Base-by-base conservation (phyloP, 2,797 vertebrate genomes). In the Urocyon cinereoargenteus region DNA sequence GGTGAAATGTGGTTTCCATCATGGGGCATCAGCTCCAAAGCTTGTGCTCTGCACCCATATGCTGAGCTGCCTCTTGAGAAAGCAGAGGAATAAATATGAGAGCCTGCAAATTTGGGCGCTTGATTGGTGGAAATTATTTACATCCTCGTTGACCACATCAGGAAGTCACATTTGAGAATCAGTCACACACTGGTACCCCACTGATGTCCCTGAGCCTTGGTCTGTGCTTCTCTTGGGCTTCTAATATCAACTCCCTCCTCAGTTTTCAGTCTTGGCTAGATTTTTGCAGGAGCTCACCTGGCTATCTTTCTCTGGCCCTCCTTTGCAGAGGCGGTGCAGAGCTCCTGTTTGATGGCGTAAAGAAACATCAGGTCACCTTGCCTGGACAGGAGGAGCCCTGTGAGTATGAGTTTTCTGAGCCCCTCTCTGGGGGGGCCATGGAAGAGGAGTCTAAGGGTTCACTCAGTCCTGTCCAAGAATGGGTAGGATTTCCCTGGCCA, bases 251-350 rank as follows among this genome's bases (percentile, higher is more conserved):
- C 7, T 45, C 9, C 1, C 15, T 2, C 16, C 26, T 83, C 62
- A 6, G 70, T 77, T 55, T 82, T 75, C 21, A 31, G 31, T 49
- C 62, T 75, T 13, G 2, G 55, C 87, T 2, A 0, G 57, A 55
- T 45, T 0, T 57, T n/a, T 53, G n/a, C 68, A 64, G 61, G 36
- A 8, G 36, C 92, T 96, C 11, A 96, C 87, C 49, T 4, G 53
- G 55, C 85, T 86, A 4, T 86, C 93, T 96, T 83, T 95, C 81
- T 98, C 98, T 91, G 94, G 55, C 51, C 45, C 94, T 98, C 96
- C 98, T 94, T 99, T 99, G 95, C 98, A 99, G 99, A 96, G 99
- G 99, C 68, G 99, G 99, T 94, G 99, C 99, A 2, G 99, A 99
- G 96, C 99, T 99, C 96, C 99, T 99, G 87, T 99, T 99, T 86